Conservation (phyloP, 2,888 invertebrate species). For the Pharmacophagus antenor region DNA sequence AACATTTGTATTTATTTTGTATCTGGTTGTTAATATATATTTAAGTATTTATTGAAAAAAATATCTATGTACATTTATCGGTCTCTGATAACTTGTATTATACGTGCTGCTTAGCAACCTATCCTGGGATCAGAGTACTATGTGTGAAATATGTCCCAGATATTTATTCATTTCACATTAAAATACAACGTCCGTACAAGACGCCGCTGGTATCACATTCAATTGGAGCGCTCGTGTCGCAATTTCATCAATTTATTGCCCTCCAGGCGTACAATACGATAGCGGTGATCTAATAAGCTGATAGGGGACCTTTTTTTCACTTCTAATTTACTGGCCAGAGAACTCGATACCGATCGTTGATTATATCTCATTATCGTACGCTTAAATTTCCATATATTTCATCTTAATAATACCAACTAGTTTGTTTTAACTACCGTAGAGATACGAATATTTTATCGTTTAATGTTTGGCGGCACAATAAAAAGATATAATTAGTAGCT, state of each 20-base stretch:
- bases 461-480: neutral
- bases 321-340: slow-evolving; percentile 26
- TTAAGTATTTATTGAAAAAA: too few relatives aligned
- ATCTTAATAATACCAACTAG: neutral
- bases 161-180: slow-evolving; percentile 9
- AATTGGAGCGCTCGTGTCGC: slow-evolving; percentile 49
- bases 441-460: neutral
- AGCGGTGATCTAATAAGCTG: slow-evolving; percentile 34
- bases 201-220: slow-evolving; percentile 53
- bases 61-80: too few relatives aligned
- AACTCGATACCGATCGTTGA: slow-evolving; percentile 27
- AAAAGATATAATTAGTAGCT: too few relatives aligned
- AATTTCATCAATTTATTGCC: slow-evolving; percentile 55
- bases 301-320: slow-evolving; percentile 33
- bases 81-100: too few relatives aligned
- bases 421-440: slow-evolving; percentile 2
- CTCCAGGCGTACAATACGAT: slow-evolving; percentile 51
- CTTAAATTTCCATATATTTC: slow-evolving; percentile 22
- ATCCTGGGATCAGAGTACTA: neutral
- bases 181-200: slow-evolving; percentile 14
- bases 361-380: slow-evolving; percentile 21
- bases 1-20: too few relatives aligned
- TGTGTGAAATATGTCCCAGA: neutral
- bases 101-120: too few relatives aligned
- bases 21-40: too few relatives aligned